Conservation (phyloP, 2,113 vertebrate genomes). For the Regulus satrapa region DNA sequence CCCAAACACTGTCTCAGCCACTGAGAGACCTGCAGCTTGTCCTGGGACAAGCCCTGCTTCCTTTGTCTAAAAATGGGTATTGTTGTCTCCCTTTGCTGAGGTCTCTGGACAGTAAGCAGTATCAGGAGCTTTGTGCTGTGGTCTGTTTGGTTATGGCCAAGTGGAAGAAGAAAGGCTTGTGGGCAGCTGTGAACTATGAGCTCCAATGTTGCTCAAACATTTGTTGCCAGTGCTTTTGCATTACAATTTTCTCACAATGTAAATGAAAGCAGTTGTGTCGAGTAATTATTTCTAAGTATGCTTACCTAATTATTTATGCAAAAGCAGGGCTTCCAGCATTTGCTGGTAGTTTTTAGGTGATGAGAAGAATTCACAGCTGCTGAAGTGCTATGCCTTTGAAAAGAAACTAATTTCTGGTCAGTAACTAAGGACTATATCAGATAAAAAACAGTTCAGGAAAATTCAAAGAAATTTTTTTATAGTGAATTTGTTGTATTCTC, state of each 20-base stretch:
- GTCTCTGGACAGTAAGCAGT: neutral
- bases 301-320: neutral
- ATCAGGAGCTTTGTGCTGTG: neutral
- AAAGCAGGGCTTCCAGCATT: neutral
- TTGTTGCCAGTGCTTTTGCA: neutral
- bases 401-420: neutral
- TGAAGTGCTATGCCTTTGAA: neutral
- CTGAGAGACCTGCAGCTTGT: neutral
- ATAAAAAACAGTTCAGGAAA: neutral
- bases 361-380: constrained; percentile 6
- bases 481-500: neutral
- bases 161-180: neutral
- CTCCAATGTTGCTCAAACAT: neutral
- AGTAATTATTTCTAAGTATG: neutral
- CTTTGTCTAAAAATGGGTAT: neutral
- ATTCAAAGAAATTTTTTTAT: neutral
- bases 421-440: neutral
- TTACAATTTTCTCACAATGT: neutral
- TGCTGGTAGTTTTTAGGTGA: neutral
- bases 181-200: neutral
- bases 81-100: neutral
- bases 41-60: neutral
- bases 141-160: neutral
- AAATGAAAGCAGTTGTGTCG: neutral
- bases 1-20: neutral